Percentiles rank a stretch among this genome's conserved stretches.
Evolutionary conservation across 2,113 vertebrate species (phyloP).

Genomic region (Jaculus jaculus): DNA sequence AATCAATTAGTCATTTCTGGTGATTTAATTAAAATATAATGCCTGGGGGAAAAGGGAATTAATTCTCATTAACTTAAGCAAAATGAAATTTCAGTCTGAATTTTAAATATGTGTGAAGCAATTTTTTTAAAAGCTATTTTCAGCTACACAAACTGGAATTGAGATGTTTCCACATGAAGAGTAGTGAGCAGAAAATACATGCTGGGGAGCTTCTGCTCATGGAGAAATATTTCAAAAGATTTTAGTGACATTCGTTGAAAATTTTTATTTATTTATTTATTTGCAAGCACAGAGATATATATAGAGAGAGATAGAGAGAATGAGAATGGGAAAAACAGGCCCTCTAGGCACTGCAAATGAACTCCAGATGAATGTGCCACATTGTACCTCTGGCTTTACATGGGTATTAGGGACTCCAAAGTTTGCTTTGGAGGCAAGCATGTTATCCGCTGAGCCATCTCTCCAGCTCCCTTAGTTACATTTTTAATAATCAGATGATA

Average conservation of each 20-base stretch:
- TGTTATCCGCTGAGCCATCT: too few relatives aligned
- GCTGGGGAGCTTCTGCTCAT: not conserved
- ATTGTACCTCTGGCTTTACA: too few relatives aligned
- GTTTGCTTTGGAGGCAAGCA: too few relatives aligned
- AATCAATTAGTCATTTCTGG: conserved; percentile 25
- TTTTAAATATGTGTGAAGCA: conserved; percentile 57
- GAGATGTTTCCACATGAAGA: not conserved
- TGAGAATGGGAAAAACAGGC: too few relatives aligned
- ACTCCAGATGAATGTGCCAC: too few relatives aligned
- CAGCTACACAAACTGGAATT: not conserved
- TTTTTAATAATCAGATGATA: conserved; percentile 39
- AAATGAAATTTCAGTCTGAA: not conserved
- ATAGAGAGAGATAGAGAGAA: too few relatives aligned
- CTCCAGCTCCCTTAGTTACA: not conserved
- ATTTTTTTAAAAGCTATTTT: not conserved
- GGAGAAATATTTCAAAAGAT: conserved; percentile 20
- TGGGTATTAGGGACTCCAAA: too few relatives aligned
- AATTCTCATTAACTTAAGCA: conserved; percentile 25
- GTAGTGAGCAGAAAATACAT: conserved; percentile 8
- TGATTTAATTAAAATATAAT: conserved; percentile 57
- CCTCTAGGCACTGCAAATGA: too few relatives aligned
- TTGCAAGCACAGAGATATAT: too few relatives aligned
- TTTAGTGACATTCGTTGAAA: not conserved
- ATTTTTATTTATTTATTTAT: too few relatives aligned
- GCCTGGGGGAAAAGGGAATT: not conserved